phyloP scores from a whole-genome alignment of 2,113 vertebrate species.

The Scomber japonicus region DNA sequence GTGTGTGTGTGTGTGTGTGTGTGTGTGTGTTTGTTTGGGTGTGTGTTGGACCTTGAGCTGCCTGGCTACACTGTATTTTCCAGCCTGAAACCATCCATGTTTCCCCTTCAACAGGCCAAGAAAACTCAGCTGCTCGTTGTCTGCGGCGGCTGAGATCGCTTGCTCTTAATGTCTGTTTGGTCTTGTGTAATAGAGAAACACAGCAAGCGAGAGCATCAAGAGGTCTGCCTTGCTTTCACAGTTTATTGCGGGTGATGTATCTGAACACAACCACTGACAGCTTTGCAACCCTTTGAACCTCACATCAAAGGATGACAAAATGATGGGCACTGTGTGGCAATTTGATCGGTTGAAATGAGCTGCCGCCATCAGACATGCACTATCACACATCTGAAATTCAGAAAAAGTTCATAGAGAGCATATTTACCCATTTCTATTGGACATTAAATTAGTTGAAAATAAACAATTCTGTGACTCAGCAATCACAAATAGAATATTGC shows the following conservation, averaged over 20 bases:
- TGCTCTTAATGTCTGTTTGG: conserved; percentile 42
- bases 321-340: conserved; percentile 50
- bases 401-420: conserved; percentile 35
- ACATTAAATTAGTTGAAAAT: conserved; percentile 30
- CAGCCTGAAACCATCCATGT: not conserved
- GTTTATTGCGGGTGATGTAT: conserved; percentile 68
- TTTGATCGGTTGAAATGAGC: conserved; percentile 60
- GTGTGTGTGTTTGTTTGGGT: conserved; percentile 14
- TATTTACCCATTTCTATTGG: conserved; percentile 33
- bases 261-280: conserved; percentile 70
- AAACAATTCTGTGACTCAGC: conserved; percentile 9
- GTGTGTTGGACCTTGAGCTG: conserved; percentile 64
- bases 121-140: conserved; percentile 17
- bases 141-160: conserved; percentile 10
- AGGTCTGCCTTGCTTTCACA: conserved; percentile 48
- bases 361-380: conserved; percentile 39
- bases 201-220: conserved; percentile 24
- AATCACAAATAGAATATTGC: not conserved
- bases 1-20: not conserved
- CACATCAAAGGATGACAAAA: conserved; percentile 72
- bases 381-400: conserved; percentile 38
- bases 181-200: conserved; percentile 50
- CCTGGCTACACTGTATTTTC: conserved; percentile 33
- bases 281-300: conserved; percentile 67
- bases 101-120: conserved; percentile 32